A percentile compares a stretch with the other conserved stretches of the same genome.
Evolutionary conservation across 2,888 invertebrate species (phyloP).

Genomic region (Amblyjoppa proteus): DNA sequence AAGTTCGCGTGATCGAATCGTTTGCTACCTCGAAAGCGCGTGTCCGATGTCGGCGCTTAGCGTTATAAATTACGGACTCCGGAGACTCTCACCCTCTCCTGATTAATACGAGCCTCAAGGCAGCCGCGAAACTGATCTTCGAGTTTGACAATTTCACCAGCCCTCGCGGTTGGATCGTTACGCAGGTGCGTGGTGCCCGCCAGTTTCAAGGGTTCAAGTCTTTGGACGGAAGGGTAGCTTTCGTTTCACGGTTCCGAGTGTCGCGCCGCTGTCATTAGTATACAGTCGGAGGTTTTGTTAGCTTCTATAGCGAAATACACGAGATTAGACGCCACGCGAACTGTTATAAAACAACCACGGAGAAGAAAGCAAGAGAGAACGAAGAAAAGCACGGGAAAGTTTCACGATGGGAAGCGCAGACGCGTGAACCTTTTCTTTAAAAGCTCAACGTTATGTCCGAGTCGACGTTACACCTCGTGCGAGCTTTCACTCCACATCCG

Average conservation of each 20-base stretch:
- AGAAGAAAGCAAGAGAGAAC: neutral
- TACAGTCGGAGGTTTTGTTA: neutral
- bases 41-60: constrained; percentile 26
- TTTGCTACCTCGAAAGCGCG: constrained; percentile 40
- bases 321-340: neutral
- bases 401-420: constrained; percentile 31
- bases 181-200: constrained; percentile 48
- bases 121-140: constrained; percentile 15
- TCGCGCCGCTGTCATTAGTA: neutral
- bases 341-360: neutral
- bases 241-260: constrained; percentile 29
- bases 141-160: constrained; percentile 41
- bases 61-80: constrained; percentile 36
- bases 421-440: constrained; percentile 61
- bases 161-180: constrained; percentile 44
- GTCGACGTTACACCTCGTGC: constrained; percentile 56
- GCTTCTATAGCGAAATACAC: neutral
- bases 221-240: constrained; percentile 43
- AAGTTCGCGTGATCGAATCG: constrained; percentile 48
- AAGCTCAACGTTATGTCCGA: constrained; percentile 54
- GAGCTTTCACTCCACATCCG: constrained; percentile 47
- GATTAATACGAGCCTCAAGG: neutral
- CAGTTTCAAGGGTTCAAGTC: constrained; percentile 42
- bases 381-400: constrained; percentile 19
- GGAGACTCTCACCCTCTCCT: constrained; percentile 16